Evolutionary conservation across 2,797 vertebrate species (phyloP).

Genomic region (Lerista edwardsae): DNA sequence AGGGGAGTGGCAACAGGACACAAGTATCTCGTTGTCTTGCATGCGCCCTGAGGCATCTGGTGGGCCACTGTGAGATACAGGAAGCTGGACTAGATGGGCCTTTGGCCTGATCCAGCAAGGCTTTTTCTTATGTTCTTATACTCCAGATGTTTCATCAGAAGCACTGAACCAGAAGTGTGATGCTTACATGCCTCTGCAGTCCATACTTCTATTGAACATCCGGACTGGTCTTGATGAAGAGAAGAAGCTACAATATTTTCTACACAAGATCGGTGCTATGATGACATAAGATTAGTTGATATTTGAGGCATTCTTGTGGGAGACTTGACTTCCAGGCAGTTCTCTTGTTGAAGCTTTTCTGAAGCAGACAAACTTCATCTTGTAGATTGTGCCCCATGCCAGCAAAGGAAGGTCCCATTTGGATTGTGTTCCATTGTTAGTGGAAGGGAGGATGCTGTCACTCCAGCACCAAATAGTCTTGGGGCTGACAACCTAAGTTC

Average conservation of each 20-base stretch:
- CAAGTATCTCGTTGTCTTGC: too few relatives aligned
- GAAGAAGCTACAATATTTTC: not conserved
- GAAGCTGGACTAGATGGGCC: too few relatives aligned
- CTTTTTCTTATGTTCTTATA: too few relatives aligned
- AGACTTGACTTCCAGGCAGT: not conserved
- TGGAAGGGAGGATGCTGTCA: not conserved
- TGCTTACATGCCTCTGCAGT: not conserved
- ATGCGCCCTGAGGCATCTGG: too few relatives aligned
- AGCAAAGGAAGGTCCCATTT: not conserved
- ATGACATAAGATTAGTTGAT: too few relatives aligned
- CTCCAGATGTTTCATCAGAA: not conserved
- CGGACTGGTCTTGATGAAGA: not conserved
- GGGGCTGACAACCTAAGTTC: not conserved
- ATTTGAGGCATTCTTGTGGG: not conserved
- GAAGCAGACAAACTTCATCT: not conserved
- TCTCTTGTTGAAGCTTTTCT: not conserved
- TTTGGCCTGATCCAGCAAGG: too few relatives aligned
- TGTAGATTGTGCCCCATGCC: not conserved
- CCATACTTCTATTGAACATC: not conserved
- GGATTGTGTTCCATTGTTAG: not conserved
- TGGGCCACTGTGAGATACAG: too few relatives aligned
- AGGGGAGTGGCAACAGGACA: too few relatives aligned
- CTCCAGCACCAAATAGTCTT: not conserved
- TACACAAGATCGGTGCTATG: too few relatives aligned
- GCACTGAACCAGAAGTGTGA: not conserved